Evolutionary conservation across 2,888 invertebrate genomes (phyloP), one percentile per base, ranked within the genome.

Genomic region (Sinopyrophorus schimmeli): DNA sequence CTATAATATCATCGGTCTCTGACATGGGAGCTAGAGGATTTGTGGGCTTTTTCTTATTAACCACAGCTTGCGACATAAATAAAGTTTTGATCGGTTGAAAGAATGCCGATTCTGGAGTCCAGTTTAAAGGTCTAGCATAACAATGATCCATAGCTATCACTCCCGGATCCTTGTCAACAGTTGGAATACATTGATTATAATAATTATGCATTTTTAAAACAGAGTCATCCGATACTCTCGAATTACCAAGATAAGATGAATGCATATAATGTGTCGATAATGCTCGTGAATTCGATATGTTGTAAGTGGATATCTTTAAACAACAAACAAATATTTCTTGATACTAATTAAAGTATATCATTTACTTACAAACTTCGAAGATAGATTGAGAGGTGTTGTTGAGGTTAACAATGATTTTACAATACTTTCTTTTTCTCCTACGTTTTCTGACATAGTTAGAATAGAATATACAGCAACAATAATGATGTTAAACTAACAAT

Each of bases 81-180:
- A 80, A 63, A 4, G 74, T 77, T 59, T 78, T 79, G 1, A 75
- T 70, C 1, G 84, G 84, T 47, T 80, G 76, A 2, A 82, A 76
- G 65, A 81, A 80, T 60, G 77, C 75, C 34, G 80, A 78, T 62
- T 84, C 84, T 6, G 83, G 81, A 53, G 80, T 78, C 75, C 83
- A 81, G 64, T 82, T 83, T 76, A 82, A 81, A 35, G 87, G 84
- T 58, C 85, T 79, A 5, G 86, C 80, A 64, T 89, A 89, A 62
- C 82, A 80, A 63, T 89, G 89, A 63, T 89, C 89, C 70, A 83
- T 78, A 49, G 77, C 61, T 24, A 82, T 73, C 30, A 50, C 31
- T 30, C 55, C 57, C n/a, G 51, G 15, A 3, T 56, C 54, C 11
- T 49, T 42, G 20, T 56, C 55, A 10, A 34, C 17, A 9, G 21